phyloP scores from a whole-genome alignment of 64 coral and sea anemone genomes.

The Anthopleura sola region DNA sequence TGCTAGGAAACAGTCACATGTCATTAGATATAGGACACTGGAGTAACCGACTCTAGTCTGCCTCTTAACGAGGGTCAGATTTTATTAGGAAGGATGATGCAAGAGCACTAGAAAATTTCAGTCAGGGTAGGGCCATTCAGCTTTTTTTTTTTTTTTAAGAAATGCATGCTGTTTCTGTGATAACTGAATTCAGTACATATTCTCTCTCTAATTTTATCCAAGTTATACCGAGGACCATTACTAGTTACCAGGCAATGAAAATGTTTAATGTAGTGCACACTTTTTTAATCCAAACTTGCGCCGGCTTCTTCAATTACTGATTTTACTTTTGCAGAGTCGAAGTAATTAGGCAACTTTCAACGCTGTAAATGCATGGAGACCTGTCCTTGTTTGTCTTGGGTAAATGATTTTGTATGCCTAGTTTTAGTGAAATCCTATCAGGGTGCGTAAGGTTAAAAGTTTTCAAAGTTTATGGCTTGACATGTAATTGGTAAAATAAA shows the following conservation, averaged over 20 bases:
- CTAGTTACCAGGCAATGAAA: too few species aligned
- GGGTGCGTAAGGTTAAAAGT: neutral
- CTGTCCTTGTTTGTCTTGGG: neutral
- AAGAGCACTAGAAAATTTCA: neutral
- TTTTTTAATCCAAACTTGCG: too few species aligned
- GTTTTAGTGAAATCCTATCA: slow-evolving; percentile 1
- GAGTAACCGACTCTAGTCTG: neutral
- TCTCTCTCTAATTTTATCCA: too few species aligned
- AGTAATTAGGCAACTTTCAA: too few species aligned
- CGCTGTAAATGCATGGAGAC: neutral
- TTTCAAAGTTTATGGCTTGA: slow-evolving; percentile 2
- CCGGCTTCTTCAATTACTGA: too few species aligned
- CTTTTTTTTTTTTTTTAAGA: neutral
- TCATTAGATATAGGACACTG: neutral
- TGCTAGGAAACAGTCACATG: neutral
- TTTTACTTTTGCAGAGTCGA: too few species aligned
- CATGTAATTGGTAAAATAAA: slow-evolving; percentile 20
- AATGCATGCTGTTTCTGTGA: too few species aligned
- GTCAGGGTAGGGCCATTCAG: neutral
- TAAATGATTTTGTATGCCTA: neutral
- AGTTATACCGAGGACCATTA: too few species aligned
- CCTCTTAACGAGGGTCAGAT: neutral
- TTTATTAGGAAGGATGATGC: neutral
- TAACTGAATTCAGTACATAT: too few species aligned
- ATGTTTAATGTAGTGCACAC: too few species aligned